Percentiles rank a stretch among this genome's conserved stretches.
Evolutionary conservation across 2,888 invertebrate species (phyloP).

Genomic region (Acholoe squamosa): DNA sequence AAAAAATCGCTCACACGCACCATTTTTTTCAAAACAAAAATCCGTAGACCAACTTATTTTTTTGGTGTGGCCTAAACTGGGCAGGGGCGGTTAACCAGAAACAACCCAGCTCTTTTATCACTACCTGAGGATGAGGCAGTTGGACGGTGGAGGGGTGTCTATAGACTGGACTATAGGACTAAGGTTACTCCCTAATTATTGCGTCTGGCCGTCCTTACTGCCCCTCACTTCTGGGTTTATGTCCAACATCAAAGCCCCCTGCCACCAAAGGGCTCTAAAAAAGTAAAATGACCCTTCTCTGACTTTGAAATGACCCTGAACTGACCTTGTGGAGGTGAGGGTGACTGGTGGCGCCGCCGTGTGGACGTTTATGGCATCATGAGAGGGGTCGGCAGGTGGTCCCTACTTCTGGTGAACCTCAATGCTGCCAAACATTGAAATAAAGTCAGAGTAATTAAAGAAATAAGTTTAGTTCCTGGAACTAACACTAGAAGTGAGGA

Average conservation of each 20-base stretch:
- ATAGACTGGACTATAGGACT: no score
- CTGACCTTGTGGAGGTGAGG: constrained; percentile 13
- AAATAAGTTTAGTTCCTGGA: not conserved
- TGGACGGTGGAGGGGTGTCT: no score
- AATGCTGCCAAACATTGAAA: not conserved
- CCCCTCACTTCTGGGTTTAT: not conserved
- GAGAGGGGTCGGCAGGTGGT: not conserved
- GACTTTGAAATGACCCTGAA: not conserved
- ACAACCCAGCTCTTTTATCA: no score
- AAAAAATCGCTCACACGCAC: no score
- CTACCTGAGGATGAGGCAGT: no score
- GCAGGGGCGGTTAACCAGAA: no score
- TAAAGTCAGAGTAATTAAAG: not conserved
- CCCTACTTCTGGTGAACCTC: not conserved
- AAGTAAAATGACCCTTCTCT: not conserved
- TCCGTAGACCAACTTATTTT: no score
- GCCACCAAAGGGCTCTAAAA: not conserved
- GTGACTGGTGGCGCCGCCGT: not conserved
- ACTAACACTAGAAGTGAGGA: not conserved
- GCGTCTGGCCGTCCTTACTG: no score
- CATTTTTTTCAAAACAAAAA: no score
- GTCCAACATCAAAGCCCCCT: not conserved
- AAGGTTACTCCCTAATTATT: no score
- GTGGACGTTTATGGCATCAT: not conserved
- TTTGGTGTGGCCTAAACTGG: no score